Percentiles rank a stretch among this genome's conserved stretches.
phyloP scores from a whole-genome alignment of 2,888 invertebrate genomes.

The Imbricaverruca yamaguchii region DNA sequence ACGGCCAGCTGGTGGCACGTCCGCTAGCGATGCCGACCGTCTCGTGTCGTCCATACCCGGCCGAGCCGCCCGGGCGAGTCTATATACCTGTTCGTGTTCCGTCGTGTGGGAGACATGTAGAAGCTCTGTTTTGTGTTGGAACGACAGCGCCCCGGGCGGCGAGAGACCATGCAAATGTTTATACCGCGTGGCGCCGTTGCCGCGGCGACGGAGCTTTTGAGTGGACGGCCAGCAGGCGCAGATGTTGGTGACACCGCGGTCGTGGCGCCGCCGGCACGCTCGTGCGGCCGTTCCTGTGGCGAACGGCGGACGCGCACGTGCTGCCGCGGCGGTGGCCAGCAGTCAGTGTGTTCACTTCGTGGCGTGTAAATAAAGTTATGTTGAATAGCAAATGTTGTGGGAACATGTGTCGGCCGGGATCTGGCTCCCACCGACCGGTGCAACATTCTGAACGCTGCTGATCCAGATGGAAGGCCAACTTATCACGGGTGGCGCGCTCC shows the following conservation, averaged over 20 bases:
- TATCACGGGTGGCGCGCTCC: too few species aligned
- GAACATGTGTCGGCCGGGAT: too few species aligned
- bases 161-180: constrained; percentile 12
- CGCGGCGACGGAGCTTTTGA: neutral
- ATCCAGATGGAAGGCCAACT: too few species aligned
- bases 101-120: neutral
- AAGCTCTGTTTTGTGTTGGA: neutral
- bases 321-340: neutral
- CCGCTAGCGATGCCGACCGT: neutral
- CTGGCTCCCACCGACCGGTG: too few species aligned
- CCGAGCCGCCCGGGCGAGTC: neutral
- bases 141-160: neutral
- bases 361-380: constrained; percentile 16
- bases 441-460: too few species aligned
- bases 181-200: neutral
- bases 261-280: neutral
- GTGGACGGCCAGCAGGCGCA: neutral
- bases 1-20: neutral
- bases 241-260: neutral
- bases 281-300: neutral
- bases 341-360: constrained; percentile 7
- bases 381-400: neutral
- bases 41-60: neutral
- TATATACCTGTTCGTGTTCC: neutral
- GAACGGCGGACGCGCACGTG: neutral